A percentile compares a stretch with the other conserved stretches of the same genome.
Evolutionary conservation across 2,113 vertebrate genomes (phyloP).

Genomic region (Carassius auratus): DNA sequence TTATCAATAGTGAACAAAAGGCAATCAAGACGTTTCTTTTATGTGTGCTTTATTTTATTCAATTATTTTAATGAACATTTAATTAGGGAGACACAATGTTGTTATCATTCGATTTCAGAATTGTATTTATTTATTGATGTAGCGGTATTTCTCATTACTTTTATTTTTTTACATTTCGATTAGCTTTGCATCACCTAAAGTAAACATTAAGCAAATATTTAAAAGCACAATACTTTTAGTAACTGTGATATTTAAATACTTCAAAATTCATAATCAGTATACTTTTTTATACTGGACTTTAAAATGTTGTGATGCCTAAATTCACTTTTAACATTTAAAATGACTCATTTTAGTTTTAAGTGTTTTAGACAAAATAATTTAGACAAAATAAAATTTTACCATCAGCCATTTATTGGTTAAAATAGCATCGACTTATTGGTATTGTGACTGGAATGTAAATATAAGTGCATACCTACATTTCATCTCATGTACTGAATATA

Average conservation of each 20-base stretch:
- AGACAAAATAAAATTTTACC: background rate
- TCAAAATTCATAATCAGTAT: too few species aligned
- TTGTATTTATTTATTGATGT: background rate
- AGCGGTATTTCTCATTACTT: background rate
- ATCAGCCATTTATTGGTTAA: background rate
- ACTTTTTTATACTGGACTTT: background rate
- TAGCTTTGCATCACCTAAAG: background rate
- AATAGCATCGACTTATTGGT: background rate
- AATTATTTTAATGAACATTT: too few species aligned
- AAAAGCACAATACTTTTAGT: background rate
- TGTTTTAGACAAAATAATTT: background rate
- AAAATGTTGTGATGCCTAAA: background rate
- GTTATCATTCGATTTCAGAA: too few species aligned
- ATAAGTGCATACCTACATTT: too few species aligned
- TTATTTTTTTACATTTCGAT: background rate
- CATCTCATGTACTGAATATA: too few species aligned
- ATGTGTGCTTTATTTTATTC: too few species aligned
- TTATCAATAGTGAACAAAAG: background rate
- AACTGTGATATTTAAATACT: background rate
- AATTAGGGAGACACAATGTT: too few species aligned
- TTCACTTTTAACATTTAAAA: background rate
- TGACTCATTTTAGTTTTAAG: background rate
- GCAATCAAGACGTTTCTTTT: too few species aligned
- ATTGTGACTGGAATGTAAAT: too few species aligned
- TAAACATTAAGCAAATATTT: background rate